Conservation (phyloP, 2,888 invertebrate genomes). For the Scaptomyza polygonia region DNA sequence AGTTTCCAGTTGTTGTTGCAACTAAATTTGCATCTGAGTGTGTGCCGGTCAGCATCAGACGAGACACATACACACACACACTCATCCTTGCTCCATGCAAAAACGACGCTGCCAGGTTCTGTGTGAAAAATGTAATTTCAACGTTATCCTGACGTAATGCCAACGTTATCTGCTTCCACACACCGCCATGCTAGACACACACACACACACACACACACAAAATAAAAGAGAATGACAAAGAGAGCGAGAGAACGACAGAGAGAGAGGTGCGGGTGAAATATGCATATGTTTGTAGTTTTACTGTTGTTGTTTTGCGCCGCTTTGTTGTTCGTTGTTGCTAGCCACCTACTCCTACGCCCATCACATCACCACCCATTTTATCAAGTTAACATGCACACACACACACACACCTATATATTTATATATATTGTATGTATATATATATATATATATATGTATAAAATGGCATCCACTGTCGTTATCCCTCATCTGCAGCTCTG, state of each 20-base stretch:
- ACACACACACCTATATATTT: neutral
- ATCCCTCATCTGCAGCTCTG: conserved; percentile 31
- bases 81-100: neutral
- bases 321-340: conserved; percentile 26
- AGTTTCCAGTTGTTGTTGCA: conserved; percentile 34
- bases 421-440: no score
- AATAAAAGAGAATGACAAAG: neutral
- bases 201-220: conserved; percentile 8
- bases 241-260: neutral
- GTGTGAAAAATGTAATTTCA: conserved; percentile 78
- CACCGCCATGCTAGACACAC: conserved; percentile 28
- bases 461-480: neutral
- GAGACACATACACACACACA: neutral
- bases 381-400: neutral
- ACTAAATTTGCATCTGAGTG: conserved; percentile 67
- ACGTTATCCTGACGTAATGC: conserved; percentile 77
- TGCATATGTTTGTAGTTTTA: conserved; percentile 56
- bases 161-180: conserved; percentile 74
- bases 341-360: neutral
- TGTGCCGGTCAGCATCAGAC: conserved; percentile 63
- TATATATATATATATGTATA: no score
- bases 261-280: conserved; percentile 14
- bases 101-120: conserved; percentile 44
- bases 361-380: neutral
- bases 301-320: conserved; percentile 29